Percentiles rank a stretch among this genome's conserved stretches.
Conservation (phyloP, 2,888 invertebrate genomes). For the Sinohyriopsis cumingii region DNA sequence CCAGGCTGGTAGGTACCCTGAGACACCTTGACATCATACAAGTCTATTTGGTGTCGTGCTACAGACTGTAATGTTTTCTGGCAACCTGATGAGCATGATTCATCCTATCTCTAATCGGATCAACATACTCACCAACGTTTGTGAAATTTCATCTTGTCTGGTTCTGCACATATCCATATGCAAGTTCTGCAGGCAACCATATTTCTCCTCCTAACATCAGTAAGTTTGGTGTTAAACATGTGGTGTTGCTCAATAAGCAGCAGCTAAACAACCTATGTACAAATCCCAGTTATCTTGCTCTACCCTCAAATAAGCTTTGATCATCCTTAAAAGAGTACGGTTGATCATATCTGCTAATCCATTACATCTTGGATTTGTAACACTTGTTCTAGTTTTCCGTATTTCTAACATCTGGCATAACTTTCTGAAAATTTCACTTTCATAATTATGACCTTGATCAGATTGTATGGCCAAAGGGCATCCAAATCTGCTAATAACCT, state of each 20-base stretch:
- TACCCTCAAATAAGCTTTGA: constrained; percentile 6
- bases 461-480: constrained; percentile 17
- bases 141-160: neutral
- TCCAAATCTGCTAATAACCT: constrained; percentile 22
- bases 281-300: constrained; percentile 18
- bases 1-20: constrained; percentile 14
- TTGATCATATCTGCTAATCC: constrained; percentile 9
- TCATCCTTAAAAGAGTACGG: constrained; percentile 8
- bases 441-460: constrained; percentile 18
- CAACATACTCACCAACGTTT: constrained; percentile 8
- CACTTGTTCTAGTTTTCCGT: neutral
- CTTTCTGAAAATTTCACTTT: constrained; percentile 14
- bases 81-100: constrained; percentile 23
- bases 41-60: constrained; percentile 19
- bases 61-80: constrained; percentile 10
- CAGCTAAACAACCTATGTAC: constrained; percentile 11
- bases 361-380: constrained; percentile 9
- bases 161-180: neutral
- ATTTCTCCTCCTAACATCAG: constrained; percentile 5
- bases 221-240: constrained; percentile 10
- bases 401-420: constrained; percentile 16
- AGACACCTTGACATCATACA: constrained; percentile 16
- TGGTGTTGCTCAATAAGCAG: constrained; percentile 10
- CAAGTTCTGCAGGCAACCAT: neutral
- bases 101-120: neutral